Evolutionary conservation across 1,140 invertebrate species (phyloP), one percentile per base, ranked within the genome.

Genomic region (Hypothenemus hampei): DNA sequence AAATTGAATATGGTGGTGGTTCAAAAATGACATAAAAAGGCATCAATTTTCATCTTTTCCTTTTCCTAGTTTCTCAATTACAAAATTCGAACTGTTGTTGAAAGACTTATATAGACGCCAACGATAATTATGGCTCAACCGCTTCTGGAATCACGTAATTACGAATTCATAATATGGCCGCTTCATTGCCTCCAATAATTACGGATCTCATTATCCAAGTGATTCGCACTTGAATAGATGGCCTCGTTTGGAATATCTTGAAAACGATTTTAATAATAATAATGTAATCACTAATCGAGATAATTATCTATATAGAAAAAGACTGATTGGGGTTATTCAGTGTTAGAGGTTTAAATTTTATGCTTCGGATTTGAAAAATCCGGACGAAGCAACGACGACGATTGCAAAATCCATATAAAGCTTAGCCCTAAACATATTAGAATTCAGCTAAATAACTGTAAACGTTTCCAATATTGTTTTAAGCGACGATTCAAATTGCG

Each of bases 111-210:
- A 21, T 41, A 41, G 39, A 15, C 15, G 39, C 15, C 20, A 41
- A 22, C 20, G 16, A 41, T 41, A 41, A 41, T 41, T 41, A 41
- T 20, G 8, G 15, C 21, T 8, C 8, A 41, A 3, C 8, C 16
- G 16, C 16, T 15, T 41, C 39, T 15, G 18, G 22, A 20, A 11
- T 41, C 15, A 10, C 16, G 39, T 41, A 41, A 41, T 41, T 41
- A 7, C 39, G 39, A 21, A 11, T 41, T 41, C 19, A 41, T 41
- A 41, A 41, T 41, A 41, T 20, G 39, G 39, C 39, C 16, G 39
- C 39, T 41, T 41, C 20, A 41, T 41, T 41, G 39, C 18, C 22
- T 41, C 39, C 39, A 41, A 41, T 41, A 41, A 41, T 41, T 41
- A 41, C 39, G 21, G 39, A 41, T 20, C 18, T 41, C 39, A 21